A percentile compares a stretch with the other conserved stretches of the same genome.
Conservation (phyloP, 2,797 vertebrate species). For the Cuculus canorus region DNA sequence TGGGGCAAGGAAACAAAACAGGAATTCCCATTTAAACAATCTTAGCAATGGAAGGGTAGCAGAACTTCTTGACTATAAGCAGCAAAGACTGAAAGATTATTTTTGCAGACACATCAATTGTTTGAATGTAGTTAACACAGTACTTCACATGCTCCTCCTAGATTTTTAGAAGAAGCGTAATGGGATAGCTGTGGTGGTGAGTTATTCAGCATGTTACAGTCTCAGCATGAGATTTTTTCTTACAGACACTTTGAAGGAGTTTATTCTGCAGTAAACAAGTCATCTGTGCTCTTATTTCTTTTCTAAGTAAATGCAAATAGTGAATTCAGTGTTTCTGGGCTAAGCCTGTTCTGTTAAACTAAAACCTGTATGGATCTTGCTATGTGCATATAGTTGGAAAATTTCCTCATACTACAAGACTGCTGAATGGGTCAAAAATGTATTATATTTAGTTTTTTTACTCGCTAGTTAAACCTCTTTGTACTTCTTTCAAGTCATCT, state of each 20-base stretch:
- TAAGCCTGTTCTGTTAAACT: neutral
- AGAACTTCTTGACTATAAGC: neutral
- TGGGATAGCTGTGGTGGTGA: neutral
- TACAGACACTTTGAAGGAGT: neutral
- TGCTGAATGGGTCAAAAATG: neutral
- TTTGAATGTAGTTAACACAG: neutral
- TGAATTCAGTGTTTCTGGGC: neutral
- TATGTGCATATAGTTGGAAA: neutral
- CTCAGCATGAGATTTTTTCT: neutral
- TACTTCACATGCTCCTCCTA: neutral
- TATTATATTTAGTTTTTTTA: neutral
- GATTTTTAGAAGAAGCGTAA: neutral
- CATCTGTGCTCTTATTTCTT: neutral
- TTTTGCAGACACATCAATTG: neutral
- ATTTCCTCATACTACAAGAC: neutral
- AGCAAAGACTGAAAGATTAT: neutral
- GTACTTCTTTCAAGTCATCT: neutral
- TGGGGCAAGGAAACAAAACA: neutral
- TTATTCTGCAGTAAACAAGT: neutral
- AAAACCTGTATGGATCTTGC: neutral
- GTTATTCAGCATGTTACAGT: neutral
- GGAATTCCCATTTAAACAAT: neutral
- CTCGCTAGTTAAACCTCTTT: neutral
- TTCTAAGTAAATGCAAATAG: neutral
- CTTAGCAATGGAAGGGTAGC: neutral